Conservation (phyloP, 2,113 vertebrate genomes). For the Thalassarche chlororhynchos region DNA sequence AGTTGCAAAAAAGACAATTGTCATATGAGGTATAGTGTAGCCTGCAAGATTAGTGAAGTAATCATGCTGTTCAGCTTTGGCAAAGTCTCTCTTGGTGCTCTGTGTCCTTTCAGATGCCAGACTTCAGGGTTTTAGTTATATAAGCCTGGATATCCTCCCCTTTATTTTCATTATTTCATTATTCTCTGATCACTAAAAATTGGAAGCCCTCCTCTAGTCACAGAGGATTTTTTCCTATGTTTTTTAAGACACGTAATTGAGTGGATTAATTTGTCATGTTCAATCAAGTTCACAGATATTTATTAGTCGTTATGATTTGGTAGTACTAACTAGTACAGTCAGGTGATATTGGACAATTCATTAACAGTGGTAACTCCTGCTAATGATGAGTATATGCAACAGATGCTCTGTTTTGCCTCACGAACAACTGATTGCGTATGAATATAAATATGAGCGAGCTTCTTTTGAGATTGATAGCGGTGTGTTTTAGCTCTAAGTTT, state of each 20-base stretch:
- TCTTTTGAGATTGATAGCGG: background rate
- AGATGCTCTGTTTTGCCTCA: background rate
- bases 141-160: background rate
- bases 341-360: background rate
- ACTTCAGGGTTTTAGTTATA: background rate
- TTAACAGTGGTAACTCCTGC: background rate
- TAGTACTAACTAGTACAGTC: background rate
- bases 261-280: background rate
- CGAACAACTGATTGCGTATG: rapidly evolving
- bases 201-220: background rate
- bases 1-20: background rate
- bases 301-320: background rate
- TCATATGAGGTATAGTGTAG: rapidly evolving
- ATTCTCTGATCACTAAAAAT: background rate
- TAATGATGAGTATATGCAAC: background rate
- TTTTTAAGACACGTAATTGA: too few species aligned
- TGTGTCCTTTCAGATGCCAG: background rate
- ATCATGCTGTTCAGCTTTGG: background rate
- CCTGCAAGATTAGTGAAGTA: background rate
- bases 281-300: background rate
- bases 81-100: background rate
- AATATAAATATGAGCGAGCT: background rate
- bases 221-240: background rate
- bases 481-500: background rate
- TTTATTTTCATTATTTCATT: background rate